Percentiles rank a stretch among this genome's conserved stretches.
Evolutionary conservation across 1,140 invertebrate genomes (phyloP).

Genomic region (Apis florea): DNA sequence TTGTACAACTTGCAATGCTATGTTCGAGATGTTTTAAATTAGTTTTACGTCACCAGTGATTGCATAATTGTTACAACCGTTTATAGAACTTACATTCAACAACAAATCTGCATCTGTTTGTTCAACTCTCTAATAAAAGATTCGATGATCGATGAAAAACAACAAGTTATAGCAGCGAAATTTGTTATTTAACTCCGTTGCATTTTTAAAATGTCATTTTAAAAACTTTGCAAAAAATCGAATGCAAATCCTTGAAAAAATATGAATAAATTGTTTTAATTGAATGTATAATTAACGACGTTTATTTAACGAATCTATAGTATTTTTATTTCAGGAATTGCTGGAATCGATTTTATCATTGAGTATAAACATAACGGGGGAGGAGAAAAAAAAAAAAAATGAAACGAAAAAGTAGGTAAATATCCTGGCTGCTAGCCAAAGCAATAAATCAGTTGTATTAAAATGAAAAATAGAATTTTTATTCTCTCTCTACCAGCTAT

Average conservation of each 20-base stretch:
- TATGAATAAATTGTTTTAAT: background rate
- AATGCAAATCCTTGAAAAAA: background rate
- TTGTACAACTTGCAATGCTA: background rate
- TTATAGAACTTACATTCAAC: background rate
- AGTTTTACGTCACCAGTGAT: slow-evolving; percentile 27
- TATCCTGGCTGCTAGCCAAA: background rate
- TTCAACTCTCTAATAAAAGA: background rate
- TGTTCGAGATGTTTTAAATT: slow-evolving; percentile 21
- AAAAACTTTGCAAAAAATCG: background rate
- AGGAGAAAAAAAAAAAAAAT: background rate
- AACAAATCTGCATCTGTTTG: slow-evolving; percentile 1
- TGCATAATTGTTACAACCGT: slow-evolving; percentile 7
- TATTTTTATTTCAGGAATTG: background rate
- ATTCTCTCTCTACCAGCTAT: background rate
- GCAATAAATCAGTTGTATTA: background rate
- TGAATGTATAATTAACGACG: background rate
- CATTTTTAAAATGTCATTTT: background rate
- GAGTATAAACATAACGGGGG: background rate
- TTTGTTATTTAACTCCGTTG: background rate
- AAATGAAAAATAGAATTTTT: background rate
- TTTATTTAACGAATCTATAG: background rate
- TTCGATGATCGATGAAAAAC: slow-evolving; percentile 1
- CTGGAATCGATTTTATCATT: background rate
- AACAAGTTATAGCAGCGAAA: background rate
- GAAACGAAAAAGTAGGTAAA: background rate